These are phyloP conservation scores for Ispidina picta DNA, from an alignment of 2,797 vertebrate genomes.

Conservation along the genomic window DNA sequence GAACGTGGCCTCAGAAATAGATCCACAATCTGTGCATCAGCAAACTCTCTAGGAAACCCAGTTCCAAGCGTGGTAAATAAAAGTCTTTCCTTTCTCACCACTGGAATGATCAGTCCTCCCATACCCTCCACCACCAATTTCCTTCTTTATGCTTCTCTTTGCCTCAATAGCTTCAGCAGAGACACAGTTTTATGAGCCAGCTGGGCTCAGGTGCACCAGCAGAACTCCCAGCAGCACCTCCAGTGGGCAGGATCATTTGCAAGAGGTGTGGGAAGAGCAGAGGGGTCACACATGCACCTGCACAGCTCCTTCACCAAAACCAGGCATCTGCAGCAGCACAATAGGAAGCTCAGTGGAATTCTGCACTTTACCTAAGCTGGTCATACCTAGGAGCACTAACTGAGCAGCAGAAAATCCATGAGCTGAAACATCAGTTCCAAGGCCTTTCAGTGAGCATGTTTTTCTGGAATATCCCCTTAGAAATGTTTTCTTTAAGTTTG, in stretches of 20 bases:
- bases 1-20: background rate
- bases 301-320: background rate
- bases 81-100: background rate
- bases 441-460: slow-evolving; percentile 58
- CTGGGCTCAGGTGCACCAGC: background rate
- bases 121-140: background rate
- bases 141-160: background rate
- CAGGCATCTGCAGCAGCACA: background rate
- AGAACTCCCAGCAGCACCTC: background rate
- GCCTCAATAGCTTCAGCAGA: background rate
- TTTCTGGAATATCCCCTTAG: slow-evolving; percentile 87
- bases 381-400: background rate
- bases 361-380: background rate
- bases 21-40: background rate
- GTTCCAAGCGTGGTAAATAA: background rate
- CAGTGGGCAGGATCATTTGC: background rate
- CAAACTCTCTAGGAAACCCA: background rate
- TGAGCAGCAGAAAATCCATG: background rate
- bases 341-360: background rate
- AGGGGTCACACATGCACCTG: background rate
- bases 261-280: background rate
- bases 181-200: background rate
- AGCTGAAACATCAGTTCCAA: slow-evolving; percentile 52
- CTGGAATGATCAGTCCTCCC: background rate
- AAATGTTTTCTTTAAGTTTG: slow-evolving; percentile 89